Evolutionary conservation across 2,797 vertebrate species (phyloP), one percentile per base, ranked within the genome.

Genomic region (Anniella stebbinsi): DNA sequence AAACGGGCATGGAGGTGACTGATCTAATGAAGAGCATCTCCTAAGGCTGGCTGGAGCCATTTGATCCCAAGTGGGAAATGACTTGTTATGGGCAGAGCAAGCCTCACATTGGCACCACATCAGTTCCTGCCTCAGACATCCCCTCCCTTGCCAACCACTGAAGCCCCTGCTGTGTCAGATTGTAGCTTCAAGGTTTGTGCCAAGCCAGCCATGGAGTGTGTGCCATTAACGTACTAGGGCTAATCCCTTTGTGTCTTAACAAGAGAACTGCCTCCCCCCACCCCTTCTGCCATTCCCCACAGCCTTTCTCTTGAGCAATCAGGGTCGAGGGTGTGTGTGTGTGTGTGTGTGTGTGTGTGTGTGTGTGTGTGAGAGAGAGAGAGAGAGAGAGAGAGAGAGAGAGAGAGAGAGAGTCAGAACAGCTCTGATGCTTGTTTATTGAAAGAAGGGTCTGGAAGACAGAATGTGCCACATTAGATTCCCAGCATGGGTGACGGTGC

Each of bases 91-190:
- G 77, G 69, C 57, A 67, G n/a, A 88, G 57, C 54, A 72, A 88
- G 45, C 41, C 69, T 80, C 51, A 8, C 0, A 57, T 25, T 80
- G 77, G 89, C 90, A 88, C 45, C 87, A 4, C 83, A 67, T 88
- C 83, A 69, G 87, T 81, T 86, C 57, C 83, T 91, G 85, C 90
- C 69, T 67, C 83, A 67, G 69, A 75, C 76, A n/a, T 72, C 77
- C 87, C 83, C 60, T 85, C 77, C 77, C 13, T 36, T 83, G 80
- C 89, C 87, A 91, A 86, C 41, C 51, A 66, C 69, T 33, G 75
- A 78, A 91, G 87, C 67, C 82, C 90, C 87, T 36, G 83, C 90
- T 88, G 87, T 23, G 69, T 69, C 75, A 60, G 87, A 88, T 76
- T 88, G 69, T 76, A 67, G 76, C 77, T 81, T 15, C n/a, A 45